Evolutionary conservation across 2,888 invertebrate species (phyloP).

Genomic region (Harpagoxenus sublaevis): DNA sequence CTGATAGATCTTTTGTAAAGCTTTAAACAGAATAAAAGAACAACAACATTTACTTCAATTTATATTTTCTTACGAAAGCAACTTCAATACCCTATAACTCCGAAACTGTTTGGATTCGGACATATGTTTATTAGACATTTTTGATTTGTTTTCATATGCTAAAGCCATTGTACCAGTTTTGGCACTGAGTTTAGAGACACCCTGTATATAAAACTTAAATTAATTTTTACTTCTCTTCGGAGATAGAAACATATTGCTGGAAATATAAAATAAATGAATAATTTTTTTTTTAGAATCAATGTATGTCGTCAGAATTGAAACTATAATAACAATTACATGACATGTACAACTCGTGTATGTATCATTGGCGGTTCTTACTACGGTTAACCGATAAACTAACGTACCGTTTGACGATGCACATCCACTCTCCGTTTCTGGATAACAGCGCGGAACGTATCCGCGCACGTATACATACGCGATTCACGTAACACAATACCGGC

Average conservation of each 20-base stretch:
- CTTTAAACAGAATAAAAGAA: too few relatives aligned
- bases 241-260: not conserved
- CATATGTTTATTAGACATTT: too few relatives aligned
- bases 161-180: too few relatives aligned
- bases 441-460: conserved; percentile 52
- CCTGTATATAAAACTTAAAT: too few relatives aligned
- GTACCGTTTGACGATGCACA: conserved; percentile 76
- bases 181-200: too few relatives aligned
- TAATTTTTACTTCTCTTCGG: not conserved
- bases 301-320: not conserved
- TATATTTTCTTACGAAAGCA: too few relatives aligned
- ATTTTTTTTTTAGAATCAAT: not conserved
- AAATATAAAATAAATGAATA: not conserved
- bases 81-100: too few relatives aligned
- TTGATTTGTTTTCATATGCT: too few relatives aligned
- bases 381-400: conserved; percentile 79
- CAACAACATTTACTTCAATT: too few relatives aligned
- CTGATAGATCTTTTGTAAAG: too few relatives aligned
- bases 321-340: not conserved
- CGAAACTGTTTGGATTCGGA: too few relatives aligned
- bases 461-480: not conserved
- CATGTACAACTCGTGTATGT: not conserved
- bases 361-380: conserved; percentile 77
- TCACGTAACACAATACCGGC: conserved; percentile 36
- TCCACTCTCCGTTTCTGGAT: conserved; percentile 54